These are phyloP conservation scores for Bettongia penicillata DNA, from an alignment of 2,113 vertebrate species.

Conservation along the genomic window DNA sequence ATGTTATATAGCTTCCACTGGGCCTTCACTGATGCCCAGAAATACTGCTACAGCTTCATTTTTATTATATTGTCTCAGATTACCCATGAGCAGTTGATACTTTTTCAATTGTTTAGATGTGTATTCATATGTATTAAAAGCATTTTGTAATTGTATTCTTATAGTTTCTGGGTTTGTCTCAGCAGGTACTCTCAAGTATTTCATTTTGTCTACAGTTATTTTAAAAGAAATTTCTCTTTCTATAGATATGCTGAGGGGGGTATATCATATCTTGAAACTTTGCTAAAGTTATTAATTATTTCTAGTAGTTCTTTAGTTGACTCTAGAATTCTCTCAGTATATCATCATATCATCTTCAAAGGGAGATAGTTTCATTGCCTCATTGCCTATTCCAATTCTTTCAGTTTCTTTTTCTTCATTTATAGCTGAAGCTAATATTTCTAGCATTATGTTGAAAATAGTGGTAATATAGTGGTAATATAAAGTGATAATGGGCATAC, in stretches of 20 bases:
- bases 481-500: neutral
- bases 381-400: neutral
- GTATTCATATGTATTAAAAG: too few relatives aligned
- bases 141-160: too few relatives aligned
- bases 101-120: too few relatives aligned
- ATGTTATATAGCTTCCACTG: neutral
- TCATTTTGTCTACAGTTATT: too few relatives aligned
- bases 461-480: too few relatives aligned
- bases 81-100: too few relatives aligned
- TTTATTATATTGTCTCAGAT: too few relatives aligned
- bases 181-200: too few relatives aligned
- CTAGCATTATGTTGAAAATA: neutral
- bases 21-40: too few relatives aligned
- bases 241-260: neutral
- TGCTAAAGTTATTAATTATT: neutral
- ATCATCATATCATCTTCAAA: neutral
- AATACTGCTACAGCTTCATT: too few relatives aligned
- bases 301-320: neutral
- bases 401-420: neutral
- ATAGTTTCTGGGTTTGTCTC: too few relatives aligned
- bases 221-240: neutral
- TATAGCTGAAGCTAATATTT: neutral
- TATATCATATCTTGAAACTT: neutral
- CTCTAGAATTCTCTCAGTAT: neutral
- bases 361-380: neutral